Conservation (phyloP, 92 coral and sea anemone species). For the Epizoanthus ramosus region DNA sequence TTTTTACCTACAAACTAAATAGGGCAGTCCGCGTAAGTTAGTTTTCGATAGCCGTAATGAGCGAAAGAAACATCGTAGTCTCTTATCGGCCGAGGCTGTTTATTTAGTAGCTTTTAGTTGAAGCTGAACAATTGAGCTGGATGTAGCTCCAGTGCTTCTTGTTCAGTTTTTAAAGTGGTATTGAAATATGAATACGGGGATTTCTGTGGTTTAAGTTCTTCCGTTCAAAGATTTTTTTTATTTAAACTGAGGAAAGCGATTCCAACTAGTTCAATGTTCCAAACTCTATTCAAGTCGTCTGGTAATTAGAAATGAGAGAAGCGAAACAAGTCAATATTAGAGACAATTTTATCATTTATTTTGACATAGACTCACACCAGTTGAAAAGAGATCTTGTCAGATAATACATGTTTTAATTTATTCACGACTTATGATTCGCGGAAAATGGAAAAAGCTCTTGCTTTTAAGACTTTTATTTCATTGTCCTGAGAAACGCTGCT, state of each 20-base stretch:
- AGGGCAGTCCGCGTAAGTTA: neutral
- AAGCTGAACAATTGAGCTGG: no score
- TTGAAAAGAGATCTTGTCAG: conserved; percentile 1
- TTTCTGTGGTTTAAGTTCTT: neutral
- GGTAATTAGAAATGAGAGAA: conserved; percentile 11
- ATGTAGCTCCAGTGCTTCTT: neutral
- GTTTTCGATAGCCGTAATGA: conserved; percentile 9
- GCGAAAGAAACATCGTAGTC: conserved; percentile 14
- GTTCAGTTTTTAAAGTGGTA: conserved; percentile 3
- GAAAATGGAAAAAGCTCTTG: no score
- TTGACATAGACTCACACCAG: neutral
- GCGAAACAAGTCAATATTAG: neutral
- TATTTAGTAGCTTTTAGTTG: conserved; percentile 19
- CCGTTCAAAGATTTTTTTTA: neutral
- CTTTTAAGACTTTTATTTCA: no score
- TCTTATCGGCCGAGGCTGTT: conserved; percentile 21
- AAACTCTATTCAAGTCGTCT: neutral
- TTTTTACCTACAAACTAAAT: neutral
- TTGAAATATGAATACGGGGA: neutral
- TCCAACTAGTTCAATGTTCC: neutral
- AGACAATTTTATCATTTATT: conserved; percentile 5
- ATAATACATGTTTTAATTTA: neutral
- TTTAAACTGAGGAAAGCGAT: neutral
- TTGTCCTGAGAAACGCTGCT: no score
- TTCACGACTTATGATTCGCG: neutral